Evolutionary conservation across 2,797 vertebrate genomes (phyloP).

Genomic region (Betta splendens): DNA sequence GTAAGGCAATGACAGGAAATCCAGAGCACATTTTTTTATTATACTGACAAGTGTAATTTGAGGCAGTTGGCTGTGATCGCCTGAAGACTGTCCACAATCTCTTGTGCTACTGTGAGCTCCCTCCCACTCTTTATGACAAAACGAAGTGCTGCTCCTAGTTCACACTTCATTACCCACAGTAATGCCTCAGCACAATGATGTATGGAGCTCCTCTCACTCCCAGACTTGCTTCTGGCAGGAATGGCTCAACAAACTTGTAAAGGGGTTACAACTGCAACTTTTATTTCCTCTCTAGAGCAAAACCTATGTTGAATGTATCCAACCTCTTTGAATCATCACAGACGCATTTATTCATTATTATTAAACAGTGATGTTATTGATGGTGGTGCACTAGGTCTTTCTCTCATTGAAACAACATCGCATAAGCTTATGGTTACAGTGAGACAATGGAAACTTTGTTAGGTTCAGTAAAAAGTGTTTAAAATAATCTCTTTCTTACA

Average conservation of each 20-base stretch:
- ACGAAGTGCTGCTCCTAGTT: conserved; percentile 77
- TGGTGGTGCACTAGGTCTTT: too few relatives aligned
- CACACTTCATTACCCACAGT: conserved; percentile 82
- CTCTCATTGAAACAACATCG: too few relatives aligned
- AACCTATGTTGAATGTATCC: conserved; percentile 11
- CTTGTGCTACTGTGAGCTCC: conserved; percentile 62
- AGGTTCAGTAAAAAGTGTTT: too few relatives aligned
- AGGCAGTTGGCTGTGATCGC: conserved; percentile 67
- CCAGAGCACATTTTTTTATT: conserved; percentile 45
- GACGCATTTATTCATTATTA: not conserved
- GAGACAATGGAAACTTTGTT: too few relatives aligned
- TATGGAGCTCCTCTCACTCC: conserved; percentile 75
- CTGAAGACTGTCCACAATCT: conserved; percentile 77
- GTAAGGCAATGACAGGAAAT: conserved; percentile 14
- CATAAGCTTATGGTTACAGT: too few relatives aligned
- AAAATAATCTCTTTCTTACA: too few relatives aligned
- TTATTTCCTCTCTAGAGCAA: conserved; percentile 37
- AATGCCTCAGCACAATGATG: conserved; percentile 82
- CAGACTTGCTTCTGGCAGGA: conserved; percentile 76
- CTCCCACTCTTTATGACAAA: conserved; percentile 78
- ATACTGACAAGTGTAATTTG: conserved; percentile 69
- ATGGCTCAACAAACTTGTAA: conserved; percentile 69
- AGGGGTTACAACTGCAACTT: conserved; percentile 60
- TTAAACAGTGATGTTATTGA: too few relatives aligned
- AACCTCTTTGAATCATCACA: not conserved